Base-by-base conservation (phyloP, 2,797 vertebrate species). In the Gorsachius magnificus region DNA sequence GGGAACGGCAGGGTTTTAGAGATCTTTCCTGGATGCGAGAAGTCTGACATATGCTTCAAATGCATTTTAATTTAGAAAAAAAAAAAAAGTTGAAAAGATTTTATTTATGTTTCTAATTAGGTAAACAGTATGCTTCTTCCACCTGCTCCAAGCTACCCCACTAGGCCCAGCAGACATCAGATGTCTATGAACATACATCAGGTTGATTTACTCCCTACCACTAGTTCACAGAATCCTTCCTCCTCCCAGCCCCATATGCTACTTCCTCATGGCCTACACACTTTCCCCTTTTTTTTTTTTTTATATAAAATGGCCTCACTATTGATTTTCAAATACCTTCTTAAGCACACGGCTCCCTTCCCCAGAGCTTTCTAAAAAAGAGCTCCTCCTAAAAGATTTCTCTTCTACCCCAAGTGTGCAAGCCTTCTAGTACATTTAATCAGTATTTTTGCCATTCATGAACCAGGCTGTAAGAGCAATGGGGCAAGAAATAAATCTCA, bases 31-130 rank as follows among this genome's bases (percentile, higher is more conserved):
- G 82, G 69, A 89, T 93, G 89, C 69, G 82, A 89, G 69, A 97
- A 95, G 51, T 78, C 84, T 89, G 89, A 89, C 93, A 97, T 96
- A 96, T 92, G 92, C 74, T 92, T 97, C 84, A 83, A 91, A 85
- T 31, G 76, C 56, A 90, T 94, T 96, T 95, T 89, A 85, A 91
- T 92, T 92, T 45, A 89, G 78, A 87, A 86, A 60, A 65, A 92
- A 95, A 89, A 88, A 81, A 65, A 92, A 95, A 96, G 72, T 87
- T 95, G 92, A 87, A 87, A 93, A 89, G 90, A 95, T 93, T 97
- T 87, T 97, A 96, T 96, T 96, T 94, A 95, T 94, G 91, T 91
- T 96, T 95, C 95, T 95, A 96, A 96, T 94, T 89, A 96, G 68
- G 83, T 95, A 95, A 97, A 96, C 92, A 96, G 82, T 96, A 95